Evolutionary conservation across 2,888 invertebrate species (phyloP).

Genomic region (Limulus polyphemus): DNA sequence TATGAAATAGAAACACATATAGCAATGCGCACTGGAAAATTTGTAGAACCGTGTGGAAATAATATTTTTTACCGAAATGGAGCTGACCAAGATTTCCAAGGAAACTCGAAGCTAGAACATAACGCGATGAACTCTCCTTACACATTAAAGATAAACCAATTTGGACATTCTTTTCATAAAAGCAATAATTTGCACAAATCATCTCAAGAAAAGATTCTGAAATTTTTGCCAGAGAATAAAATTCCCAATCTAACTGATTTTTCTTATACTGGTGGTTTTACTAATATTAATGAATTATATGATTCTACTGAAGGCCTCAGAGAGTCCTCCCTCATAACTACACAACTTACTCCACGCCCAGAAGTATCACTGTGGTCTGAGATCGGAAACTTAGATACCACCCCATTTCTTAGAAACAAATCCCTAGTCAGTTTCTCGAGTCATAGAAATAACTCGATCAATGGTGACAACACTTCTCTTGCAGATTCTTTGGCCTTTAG

Average conservation of each 20-base stretch:
- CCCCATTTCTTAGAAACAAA: conserved; percentile 35
- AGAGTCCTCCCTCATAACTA: conserved; percentile 35
- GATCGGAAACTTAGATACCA: conserved; percentile 29
- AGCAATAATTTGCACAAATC: conserved; percentile 32
- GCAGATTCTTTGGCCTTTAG: conserved; percentile 30
- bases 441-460: conserved; percentile 30
- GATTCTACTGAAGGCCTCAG: conserved; percentile 37
- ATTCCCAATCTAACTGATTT: conserved; percentile 26
- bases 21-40: conserved; percentile 73
- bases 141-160: conserved; percentile 26
- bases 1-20: conserved; percentile 98
- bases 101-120: conserved; percentile 27
- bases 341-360: conserved; percentile 25
- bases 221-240: conserved; percentile 25
- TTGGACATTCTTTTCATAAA: conserved; percentile 30
- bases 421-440: conserved; percentile 26
- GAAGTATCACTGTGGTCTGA: conserved; percentile 23
- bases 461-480: conserved; percentile 26
- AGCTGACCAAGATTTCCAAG: conserved; percentile 28
- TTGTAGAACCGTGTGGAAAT: conserved; percentile 38
- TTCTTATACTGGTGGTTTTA: conserved; percentile 22
- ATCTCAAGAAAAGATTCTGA: conserved; percentile 33
- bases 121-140: conserved; percentile 30
- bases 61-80: conserved; percentile 33
- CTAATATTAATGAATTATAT: conserved; percentile 32